These are phyloP conservation scores for Drosophila rufa DNA, from an alignment of 1,140 invertebrate species.

Conservation along the genomic window DNA sequence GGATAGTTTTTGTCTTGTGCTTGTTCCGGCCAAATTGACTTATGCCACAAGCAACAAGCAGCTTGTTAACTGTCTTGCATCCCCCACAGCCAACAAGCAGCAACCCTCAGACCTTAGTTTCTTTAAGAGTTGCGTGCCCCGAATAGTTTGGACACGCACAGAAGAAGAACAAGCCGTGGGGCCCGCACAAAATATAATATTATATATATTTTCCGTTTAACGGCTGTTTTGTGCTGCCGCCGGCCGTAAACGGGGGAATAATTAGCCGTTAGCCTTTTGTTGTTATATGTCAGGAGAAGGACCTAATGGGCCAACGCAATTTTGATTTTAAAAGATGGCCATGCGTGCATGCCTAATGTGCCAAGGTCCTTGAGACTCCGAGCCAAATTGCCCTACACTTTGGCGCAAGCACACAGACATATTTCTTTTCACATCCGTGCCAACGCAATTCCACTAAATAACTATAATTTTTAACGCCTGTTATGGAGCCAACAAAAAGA, in stretches of 20 bases:
- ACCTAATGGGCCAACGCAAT: slow-evolving; percentile 61
- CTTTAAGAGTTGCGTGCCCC: slow-evolving; percentile 46
- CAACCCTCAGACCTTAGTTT: slow-evolving; percentile 2
- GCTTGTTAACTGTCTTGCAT: slow-evolving; percentile 58
- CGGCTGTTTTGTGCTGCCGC: slow-evolving; percentile 71
- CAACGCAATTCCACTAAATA: slow-evolving; percentile 58
- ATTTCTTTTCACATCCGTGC: not conserved
- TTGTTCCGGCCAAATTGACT: slow-evolving; percentile 39
- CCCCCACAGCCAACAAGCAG: not conserved
- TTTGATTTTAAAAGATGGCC: slow-evolving; percentile 71
- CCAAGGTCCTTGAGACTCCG: slow-evolving; percentile 40
- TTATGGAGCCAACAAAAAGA: slow-evolving; percentile 28
- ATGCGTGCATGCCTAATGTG: slow-evolving; percentile 76
- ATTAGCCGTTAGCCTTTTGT: slow-evolving; percentile 66
- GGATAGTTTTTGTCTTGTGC: slow-evolving; percentile 33
- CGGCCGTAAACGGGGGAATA: slow-evolving; percentile 76
- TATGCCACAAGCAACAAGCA: slow-evolving; percentile 45
- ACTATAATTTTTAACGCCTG: slow-evolving; percentile 79
- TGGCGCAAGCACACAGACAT: not conserved
- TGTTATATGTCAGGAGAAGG: slow-evolving; percentile 24
- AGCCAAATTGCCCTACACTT: slow-evolving; percentile 33
- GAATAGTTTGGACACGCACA: slow-evolving; percentile 77
- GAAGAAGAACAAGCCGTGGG: slow-evolving; percentile 26
- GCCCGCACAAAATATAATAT: slow-evolving; percentile 41
- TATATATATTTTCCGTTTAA: slow-evolving; percentile 75